Base-by-base conservation (phyloP, 2,888 invertebrate genomes). In the Leptopilina myrica region DNA sequence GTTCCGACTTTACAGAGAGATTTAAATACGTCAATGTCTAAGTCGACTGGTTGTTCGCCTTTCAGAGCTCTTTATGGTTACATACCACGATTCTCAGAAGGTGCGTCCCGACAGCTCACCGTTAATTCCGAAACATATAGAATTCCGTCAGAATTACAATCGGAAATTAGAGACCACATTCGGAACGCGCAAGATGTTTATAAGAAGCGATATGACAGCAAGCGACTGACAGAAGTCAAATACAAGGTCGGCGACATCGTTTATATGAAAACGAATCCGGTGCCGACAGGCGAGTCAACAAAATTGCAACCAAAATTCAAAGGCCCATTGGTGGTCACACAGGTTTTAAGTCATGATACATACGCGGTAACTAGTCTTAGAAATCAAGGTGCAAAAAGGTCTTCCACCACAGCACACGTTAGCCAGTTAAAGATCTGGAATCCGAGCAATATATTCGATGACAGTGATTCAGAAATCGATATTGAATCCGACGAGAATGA, bases 21-120 rank as follows among this genome's bases (percentile, higher is more conserved):
- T 33, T 59, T 80, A n/a, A 78, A 80, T 65, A 67, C 76, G 2
- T 43, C 80, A 26, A 26, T 11, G 49, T 80, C 0, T 75, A 80
- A 80, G 14, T 76, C 78, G 12, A 80, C 78, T 2, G 78, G 80
- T 5, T 14, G 49, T 9, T 77, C 78, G 9, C 79, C 80, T 80
- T 76, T n/a, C 59, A 77, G 79, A 26, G 20, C 62, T 5, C 49
- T 80, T 3, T 80, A 79, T 64, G 79, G 81, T 26, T 78, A 75
- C 20, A 11, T 75, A 8, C 80, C 77, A 0, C 40, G 77, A 5
- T 77, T 75, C 56, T 15, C 43, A 40, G 75, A 78, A 62, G 76
- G 73, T 7, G 9, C 15, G 7, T 7, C 49, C 7, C 77, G 73
- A 8, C 20, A 59, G n/a, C 56, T 80, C 14, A 80, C 77, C 6